A percentile compares a stretch with the other conserved stretches of the same genome.
Conservation (phyloP, 2,113 vertebrate species). For the Aythya baeri region DNA sequence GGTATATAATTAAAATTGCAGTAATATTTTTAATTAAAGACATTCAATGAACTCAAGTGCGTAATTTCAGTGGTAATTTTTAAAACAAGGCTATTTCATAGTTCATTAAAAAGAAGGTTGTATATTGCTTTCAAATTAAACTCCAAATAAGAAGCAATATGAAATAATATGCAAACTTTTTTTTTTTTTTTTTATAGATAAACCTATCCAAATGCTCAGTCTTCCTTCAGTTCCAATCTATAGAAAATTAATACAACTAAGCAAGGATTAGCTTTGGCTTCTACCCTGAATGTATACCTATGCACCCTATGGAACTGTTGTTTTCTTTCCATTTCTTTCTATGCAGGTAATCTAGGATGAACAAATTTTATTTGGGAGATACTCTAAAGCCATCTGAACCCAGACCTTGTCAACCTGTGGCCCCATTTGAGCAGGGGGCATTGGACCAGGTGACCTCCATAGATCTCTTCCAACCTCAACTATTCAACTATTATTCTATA, state of each 20-base stretch:
- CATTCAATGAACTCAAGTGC: not conserved
- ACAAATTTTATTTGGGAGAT: not conserved
- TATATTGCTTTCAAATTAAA: not conserved
- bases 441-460: not conserved
- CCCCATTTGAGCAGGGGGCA: not conserved
- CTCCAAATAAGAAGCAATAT: not conserved
- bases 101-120: not conserved
- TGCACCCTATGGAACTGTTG: not conserved
- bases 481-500: not conserved
- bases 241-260: not conserved
- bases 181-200: not conserved
- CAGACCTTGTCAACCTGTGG: rapidly evolving
- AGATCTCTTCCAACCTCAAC: not conserved
- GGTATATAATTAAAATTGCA: not conserved
- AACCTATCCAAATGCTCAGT: not conserved
- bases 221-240: not conserved
- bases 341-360: not conserved
- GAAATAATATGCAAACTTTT: not conserved
- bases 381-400: not conserved
- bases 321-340: not conserved
- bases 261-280: not conserved
- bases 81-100: not conserved
- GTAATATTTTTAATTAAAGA: not conserved
- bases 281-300: not conserved
- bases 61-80: not conserved